Percentiles rank a stretch among this genome's conserved stretches.
Conservation (phyloP, 2,888 invertebrate species). For the Xanthorhoe designata region DNA sequence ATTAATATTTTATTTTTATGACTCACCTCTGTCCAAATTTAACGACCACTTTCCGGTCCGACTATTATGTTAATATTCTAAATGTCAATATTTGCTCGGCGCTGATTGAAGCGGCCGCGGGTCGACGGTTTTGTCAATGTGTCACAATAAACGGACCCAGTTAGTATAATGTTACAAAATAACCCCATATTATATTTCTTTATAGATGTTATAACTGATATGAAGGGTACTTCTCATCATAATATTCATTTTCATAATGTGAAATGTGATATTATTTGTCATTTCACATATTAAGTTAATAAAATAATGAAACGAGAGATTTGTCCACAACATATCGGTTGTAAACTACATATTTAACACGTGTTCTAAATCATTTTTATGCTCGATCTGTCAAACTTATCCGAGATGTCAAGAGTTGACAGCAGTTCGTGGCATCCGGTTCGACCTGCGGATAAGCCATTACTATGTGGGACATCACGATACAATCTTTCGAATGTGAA, state of each 20-base stretch:
- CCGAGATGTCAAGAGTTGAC: constrained; percentile 81
- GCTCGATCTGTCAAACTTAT: constrained; percentile 80
- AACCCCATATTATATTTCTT: constrained; percentile 58
- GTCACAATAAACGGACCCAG: constrained; percentile 56
- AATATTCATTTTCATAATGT: constrained; percentile 53
- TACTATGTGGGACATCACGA: constrained; percentile 51
- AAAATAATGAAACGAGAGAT: constrained; percentile 47
- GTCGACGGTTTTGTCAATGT: constrained; percentile 62
- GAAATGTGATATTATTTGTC: constrained; percentile 58
- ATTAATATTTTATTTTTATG: constrained; percentile 82
- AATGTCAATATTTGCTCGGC: constrained; percentile 71
- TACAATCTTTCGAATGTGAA: constrained; percentile 48
- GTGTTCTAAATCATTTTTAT: constrained; percentile 69
- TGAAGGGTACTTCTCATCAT: constrained; percentile 45
- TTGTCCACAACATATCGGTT: constrained; percentile 44
- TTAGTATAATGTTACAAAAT: constrained; percentile 66
- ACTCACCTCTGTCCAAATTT: constrained; percentile 67
- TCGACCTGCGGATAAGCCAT: constrained; percentile 71
- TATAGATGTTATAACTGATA: constrained; percentile 49
- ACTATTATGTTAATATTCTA: constrained; percentile 66
- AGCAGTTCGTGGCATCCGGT: constrained; percentile 77
- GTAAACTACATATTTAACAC: constrained; percentile 59
- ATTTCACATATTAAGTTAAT: constrained; percentile 48
- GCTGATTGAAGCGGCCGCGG: constrained; percentile 69
- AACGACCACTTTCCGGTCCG: constrained; percentile 77